Evolutionary conservation across 2,113 vertebrate species (phyloP), one percentile per base, ranked within the genome.

Genomic region (Serilophus lunatus): DNA sequence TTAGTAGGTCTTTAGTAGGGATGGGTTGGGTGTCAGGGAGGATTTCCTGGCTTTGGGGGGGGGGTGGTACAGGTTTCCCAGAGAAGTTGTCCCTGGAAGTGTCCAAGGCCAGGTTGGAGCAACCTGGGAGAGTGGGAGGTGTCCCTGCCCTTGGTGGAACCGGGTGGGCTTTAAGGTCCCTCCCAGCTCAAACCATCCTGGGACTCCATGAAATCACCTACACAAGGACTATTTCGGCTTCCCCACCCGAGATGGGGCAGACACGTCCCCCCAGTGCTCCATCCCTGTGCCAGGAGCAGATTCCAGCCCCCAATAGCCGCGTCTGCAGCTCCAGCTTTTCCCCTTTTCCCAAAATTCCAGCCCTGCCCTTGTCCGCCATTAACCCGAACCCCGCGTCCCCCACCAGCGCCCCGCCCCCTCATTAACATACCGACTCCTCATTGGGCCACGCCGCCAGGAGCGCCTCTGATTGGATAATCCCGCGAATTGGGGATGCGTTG

Each of bases 291-390:
- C 36, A 5, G 45, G 29, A 15, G 33, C 24, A 5, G 33, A 5
- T 63, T 6, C 33, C 1, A 7, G 8, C 15, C 9, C 61, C 54
- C 25, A 9, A 7, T 13, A 7, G 36, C 17, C 18, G 2, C 23
- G 2, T 0, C 38, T 1, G 1, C 2, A 5, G 31, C 35, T 4
- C 5, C 47, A 7, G 12, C 6, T 15, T 13, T 1, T 0, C 18
- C 12, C 0, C 18, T 26, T 64, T 15, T 4, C 2, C 36, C 36
- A 1, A 20, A 42, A 35, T 19, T 53, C 13, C 36, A 9, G 1
- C 54, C 50, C 29, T 4, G 16, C 13, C 2, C 17, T 23, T 4
- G 5, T 15, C 44, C 1, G 7, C 22, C 18, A 4, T 3, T 13
- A 8, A 10, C 0, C 47, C 40, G 12, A 2, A 12, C 6, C 24